phyloP scores from a whole-genome alignment of 2,113 vertebrate species.

The Bettongia penicillata region DNA sequence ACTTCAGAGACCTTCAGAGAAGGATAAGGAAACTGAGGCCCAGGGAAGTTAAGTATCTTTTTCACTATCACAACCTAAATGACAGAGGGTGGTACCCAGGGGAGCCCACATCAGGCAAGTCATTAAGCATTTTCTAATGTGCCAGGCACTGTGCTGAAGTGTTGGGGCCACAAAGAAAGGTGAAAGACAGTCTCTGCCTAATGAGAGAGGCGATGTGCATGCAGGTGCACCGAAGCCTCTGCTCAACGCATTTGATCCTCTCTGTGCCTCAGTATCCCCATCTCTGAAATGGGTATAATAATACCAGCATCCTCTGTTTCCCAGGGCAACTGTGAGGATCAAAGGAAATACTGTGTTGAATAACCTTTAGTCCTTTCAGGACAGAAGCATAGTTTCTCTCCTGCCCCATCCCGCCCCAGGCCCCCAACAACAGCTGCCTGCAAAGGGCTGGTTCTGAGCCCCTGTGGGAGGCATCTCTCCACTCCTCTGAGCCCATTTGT shows the following conservation, averaged over 20 bases:
- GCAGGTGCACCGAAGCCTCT: too few relatives aligned
- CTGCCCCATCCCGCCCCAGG: too few relatives aligned
- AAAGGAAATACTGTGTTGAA: background rate
- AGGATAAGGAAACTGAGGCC: background rate
- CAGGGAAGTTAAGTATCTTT: background rate
- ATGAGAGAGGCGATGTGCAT: background rate
- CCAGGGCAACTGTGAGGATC: background rate
- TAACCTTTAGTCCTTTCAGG: background rate
- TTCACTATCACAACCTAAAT: background rate
- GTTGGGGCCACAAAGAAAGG: too few relatives aligned
- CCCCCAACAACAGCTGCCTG: too few relatives aligned
- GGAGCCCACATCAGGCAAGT: too few relatives aligned
- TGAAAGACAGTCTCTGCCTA: background rate
- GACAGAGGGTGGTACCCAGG: background rate
- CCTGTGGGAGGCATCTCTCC: background rate
- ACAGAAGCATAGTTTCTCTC: too few relatives aligned
- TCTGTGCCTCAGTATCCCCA: background rate
- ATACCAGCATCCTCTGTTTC: background rate
- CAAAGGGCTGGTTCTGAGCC: too few relatives aligned
- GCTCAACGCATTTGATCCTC: background rate
- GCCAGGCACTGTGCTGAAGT: too few relatives aligned
- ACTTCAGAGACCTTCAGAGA: background rate
- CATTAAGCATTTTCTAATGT: too few relatives aligned
- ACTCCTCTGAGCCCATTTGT: background rate
- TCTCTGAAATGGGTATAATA: background rate